These are phyloP conservation scores for Lasius fuliginosus DNA, from an alignment of 2,888 invertebrate species.

Conservation along the genomic window DNA sequence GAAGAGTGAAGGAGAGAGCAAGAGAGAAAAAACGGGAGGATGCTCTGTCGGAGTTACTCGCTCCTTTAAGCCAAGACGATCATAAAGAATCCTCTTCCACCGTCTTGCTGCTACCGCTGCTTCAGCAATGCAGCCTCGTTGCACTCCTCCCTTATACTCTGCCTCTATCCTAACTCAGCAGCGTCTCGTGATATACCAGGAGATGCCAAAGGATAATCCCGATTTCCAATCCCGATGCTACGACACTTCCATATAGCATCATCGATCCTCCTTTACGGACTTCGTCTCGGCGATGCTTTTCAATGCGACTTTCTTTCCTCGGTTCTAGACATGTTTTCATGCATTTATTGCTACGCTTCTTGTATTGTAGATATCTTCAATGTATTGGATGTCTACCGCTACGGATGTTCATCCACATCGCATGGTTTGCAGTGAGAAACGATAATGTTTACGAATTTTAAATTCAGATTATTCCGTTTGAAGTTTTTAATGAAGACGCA, in stretches of 20 bases:
- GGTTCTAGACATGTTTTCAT: neutral
- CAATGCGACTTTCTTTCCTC: constrained; percentile 46
- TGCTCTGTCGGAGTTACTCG: constrained; percentile 53
- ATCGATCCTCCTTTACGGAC: constrained; percentile 52
- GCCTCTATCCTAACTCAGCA: constrained; percentile 53
- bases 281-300: constrained; percentile 45
- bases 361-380: neutral
- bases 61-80: constrained; percentile 68
- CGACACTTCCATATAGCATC: constrained; percentile 53
- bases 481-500: neutral
- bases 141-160: neutral
- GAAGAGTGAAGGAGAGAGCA: constrained; percentile 18
- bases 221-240: constrained; percentile 68
- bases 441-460: neutral
- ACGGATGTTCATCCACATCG: neutral
- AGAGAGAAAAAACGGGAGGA: constrained; percentile 19
- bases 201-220: constrained; percentile 72
- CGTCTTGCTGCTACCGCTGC: constrained; percentile 67
- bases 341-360: constrained; percentile 11
- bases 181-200: constrained; percentile 56
- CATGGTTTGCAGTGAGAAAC: neutral
- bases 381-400: neutral
- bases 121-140: constrained; percentile 59
- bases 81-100: constrained; percentile 71
- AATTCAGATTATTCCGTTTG: neutral